Conservation (phyloP, 2,888 invertebrate genomes). For the Tetheella fluctuosa region DNA sequence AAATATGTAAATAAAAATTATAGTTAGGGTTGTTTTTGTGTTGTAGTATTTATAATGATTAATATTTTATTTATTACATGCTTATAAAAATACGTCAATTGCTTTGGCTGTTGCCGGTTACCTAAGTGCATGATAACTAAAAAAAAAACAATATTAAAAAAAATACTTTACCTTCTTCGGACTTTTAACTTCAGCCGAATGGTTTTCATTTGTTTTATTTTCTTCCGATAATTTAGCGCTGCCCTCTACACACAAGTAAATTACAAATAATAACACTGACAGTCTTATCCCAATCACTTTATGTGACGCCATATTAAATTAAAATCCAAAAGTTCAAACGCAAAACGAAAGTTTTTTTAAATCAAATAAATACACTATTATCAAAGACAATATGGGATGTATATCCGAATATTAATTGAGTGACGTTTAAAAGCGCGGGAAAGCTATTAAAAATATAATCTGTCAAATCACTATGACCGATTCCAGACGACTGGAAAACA, state of each 20-base stretch:
- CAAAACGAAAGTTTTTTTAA: conserved; percentile 20
- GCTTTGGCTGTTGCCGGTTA: too few relatives aligned
- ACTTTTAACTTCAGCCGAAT: conserved; percentile 47
- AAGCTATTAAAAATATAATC: conserved; percentile 23
- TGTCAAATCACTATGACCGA: conserved; percentile 36
- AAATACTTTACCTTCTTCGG: conserved; percentile 43
- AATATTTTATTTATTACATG: too few relatives aligned
- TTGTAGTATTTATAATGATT: too few relatives aligned
- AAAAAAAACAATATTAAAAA: neutral
- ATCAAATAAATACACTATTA: conserved; percentile 15
- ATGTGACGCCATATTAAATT: conserved; percentile 39
- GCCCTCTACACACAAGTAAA: conserved; percentile 47
- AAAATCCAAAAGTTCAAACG: neutral
- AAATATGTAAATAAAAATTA: too few relatives aligned
- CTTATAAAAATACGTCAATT: too few relatives aligned
- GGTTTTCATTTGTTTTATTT: conserved; percentile 43
- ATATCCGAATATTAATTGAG: conserved; percentile 20
- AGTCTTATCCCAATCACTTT: conserved; percentile 32
- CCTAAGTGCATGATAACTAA: too few relatives aligned
- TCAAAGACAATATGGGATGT: neutral
- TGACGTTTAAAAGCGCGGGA: conserved; percentile 47
- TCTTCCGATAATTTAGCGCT: conserved; percentile 47
- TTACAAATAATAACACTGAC: conserved; percentile 47
- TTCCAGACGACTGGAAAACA: conserved; percentile 62
- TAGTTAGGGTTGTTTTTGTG: too few relatives aligned